Base-by-base conservation (phyloP, 2,113 vertebrate genomes). In the Solenodon paradoxus region DNA sequence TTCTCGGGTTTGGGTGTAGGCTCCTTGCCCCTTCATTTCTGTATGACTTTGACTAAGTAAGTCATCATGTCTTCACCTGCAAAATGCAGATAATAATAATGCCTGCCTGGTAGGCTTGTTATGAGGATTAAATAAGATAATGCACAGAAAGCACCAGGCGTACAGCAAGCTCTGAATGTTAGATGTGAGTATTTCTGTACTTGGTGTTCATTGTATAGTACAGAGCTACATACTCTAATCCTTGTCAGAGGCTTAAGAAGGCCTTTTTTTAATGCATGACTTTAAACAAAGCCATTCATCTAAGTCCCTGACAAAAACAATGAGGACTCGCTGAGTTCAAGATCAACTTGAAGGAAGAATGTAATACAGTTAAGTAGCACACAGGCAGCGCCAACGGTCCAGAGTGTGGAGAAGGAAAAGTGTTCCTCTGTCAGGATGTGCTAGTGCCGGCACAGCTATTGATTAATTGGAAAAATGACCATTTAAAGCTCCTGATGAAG, bases 201-300 rank as follows among this genome's bases (percentile, higher is more conserved):
- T 79, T 51, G 32, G 17, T 92, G 66, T 85, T 88, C 88, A 69
- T 74, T n/a, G 16, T 53, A 40, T 45, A 71, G n/a, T 35, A 55
- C 7, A 88, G 13, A 86, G 11, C 35, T 77, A 75, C 45, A 77
- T 55, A 81, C n/a, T 4, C 30, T 86, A 88, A 88, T 68, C 28
- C 45, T 94, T 90, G 42, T 78, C 74, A 75, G 47, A 92, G 57
- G 40, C 61, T 83, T 92, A 93, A 77, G 40, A 71, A 87, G 69
- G 8, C n/a, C n/a, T 49, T 87, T 47, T 94, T 88, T 82, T 92
- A 87, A 95, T 47, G 51, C 26, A 53, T 77, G 26, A 61, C 45
- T 94, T 86, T 71, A 90, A 94, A 66, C 42, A 94, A 95, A 90
- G 45, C 19, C 59, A 72, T 92, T 92, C 61, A 78, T 68, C 55